Evolutionary conservation across 2,888 invertebrate species (phyloP), one percentile per base, ranked within the genome.

Genomic region (Beris morrisii): DNA sequence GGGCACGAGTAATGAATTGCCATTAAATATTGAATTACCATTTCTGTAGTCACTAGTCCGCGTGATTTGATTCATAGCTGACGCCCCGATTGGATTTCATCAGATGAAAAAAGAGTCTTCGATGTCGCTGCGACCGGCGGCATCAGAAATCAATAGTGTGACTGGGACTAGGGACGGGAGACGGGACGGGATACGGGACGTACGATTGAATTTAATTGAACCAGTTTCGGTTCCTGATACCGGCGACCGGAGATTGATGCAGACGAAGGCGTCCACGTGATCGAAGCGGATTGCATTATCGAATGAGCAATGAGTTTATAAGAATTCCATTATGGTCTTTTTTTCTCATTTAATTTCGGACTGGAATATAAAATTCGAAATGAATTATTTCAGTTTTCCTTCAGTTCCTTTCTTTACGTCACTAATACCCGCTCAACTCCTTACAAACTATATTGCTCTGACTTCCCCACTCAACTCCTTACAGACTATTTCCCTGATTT

Each of bases 1-100:
- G 30, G 44, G 12, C 32, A 52, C 50, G 52, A 61, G 61, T 61
- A 61, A 64, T 64, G 64, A 54, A 55, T 54, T 54, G 55, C 64
- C 30, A 64, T 64, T 64, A 64, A 55, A 54, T 64, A 64, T 64
- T 54, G 45, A 30, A 64, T 64, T 64, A 64, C 64, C 61, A 61
- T 61, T 54, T 53, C 54, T 64, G 52, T 22, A 64, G 54, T 54
- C 54, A 64, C 54, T 54, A 64, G 55, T 64, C 64, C 54, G 54
- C 64, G 64, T 54, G 64, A 64, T 54, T 64, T 64, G 64, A 45
- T 64, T 64, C 64, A 64, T 55, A 31, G 54, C 53, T 54, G 28
- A 64, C 55, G 64, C 45, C 55, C 63, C 53, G 64, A 64, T 64
- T 31, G 46, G 30, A 45, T 64, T 64, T 64, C 64, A 53, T 22